Conservation (phyloP, 2,888 invertebrate species). For the Incurvaria masculella region DNA sequence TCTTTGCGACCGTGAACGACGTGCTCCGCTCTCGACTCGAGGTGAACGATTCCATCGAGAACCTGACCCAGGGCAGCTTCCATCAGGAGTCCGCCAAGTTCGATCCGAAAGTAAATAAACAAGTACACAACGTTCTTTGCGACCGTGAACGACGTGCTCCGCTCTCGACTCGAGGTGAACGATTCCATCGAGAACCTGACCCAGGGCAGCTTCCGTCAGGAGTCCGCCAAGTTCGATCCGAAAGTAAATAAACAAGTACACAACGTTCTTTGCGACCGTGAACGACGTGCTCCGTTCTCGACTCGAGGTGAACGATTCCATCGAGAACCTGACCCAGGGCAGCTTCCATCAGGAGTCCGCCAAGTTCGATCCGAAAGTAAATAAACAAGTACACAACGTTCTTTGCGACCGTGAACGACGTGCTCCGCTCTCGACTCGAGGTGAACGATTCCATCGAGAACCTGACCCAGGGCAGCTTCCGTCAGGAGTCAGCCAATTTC, state of each 20-base stretch:
- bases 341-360: constrained; percentile 31
- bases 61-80: constrained; percentile 31
- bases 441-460: constrained; percentile 28
- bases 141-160: constrained; percentile 21
- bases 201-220: constrained; percentile 33
- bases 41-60: constrained; percentile 27
- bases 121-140: no score
- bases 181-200: constrained; percentile 29
- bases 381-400: no score
- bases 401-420: constrained; percentile 22
- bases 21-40: constrained; percentile 23
- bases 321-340: constrained; percentile 33
- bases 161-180: constrained; percentile 26
- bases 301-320: constrained; percentile 25
- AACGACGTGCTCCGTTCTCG: constrained; percentile 23
- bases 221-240: no score
- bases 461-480: constrained; percentile 32
- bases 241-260: no score
- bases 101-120: no score
- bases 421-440: constrained; percentile 23
- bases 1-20: constrained; percentile 23
- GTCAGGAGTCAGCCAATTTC: constrained; percentile 28
- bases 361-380: no score
- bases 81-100: constrained; percentile 31
- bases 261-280: no score